Base-by-base conservation (phyloP, 2,113 vertebrate species). In the Lathamus discolor region DNA sequence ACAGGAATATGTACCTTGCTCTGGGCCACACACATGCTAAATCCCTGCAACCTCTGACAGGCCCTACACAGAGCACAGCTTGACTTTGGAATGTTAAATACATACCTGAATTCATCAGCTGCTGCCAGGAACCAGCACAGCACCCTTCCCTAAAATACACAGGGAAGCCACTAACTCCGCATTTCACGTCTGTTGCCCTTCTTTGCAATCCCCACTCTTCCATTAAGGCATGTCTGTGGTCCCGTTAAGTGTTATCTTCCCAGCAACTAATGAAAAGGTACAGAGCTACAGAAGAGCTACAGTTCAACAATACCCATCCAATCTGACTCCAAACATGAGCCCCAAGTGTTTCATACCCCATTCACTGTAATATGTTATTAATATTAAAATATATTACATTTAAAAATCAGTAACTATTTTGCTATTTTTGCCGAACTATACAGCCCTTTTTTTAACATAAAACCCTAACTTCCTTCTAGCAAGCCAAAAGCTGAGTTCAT, bases 191-290 rank as follows among this genome's bases (percentile, higher is more conserved):
- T 49, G 41, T 22, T 52, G 31, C 13, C 44, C 44, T 54, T 46
- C 72, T 74, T 91, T 72, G 77, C 25, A 11, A 37, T 55, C 33
- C n/a, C 13, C 37, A 16, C 17, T 82, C 49, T 55, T 27, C 39
- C 54, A 64, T 44, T 61, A 33, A 2, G 4, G 44, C 37, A 33
- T 0, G 0, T 13, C 43, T 48, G 25, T 59, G 76, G 37, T 61
- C 54, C 55, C 70, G 24, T 33, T 62, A 33, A 11, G 13, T 29
- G 52, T 31, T 44, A 19, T 37, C 59, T 62, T 75, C 68, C 49
- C 73, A 78, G 33, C n/a, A 74, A 52, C 16, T 5, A 31, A 7
- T 25, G 29, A 63, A 81, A 75, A 72, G 61, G 35, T 63, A 51
- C 27, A 70, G 39, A 90, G 52, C 59, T 54, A 19, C 55, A 72